phyloP scores from a whole-genome alignment of 2,888 invertebrate genomes.

The Adineta ricciae region DNA sequence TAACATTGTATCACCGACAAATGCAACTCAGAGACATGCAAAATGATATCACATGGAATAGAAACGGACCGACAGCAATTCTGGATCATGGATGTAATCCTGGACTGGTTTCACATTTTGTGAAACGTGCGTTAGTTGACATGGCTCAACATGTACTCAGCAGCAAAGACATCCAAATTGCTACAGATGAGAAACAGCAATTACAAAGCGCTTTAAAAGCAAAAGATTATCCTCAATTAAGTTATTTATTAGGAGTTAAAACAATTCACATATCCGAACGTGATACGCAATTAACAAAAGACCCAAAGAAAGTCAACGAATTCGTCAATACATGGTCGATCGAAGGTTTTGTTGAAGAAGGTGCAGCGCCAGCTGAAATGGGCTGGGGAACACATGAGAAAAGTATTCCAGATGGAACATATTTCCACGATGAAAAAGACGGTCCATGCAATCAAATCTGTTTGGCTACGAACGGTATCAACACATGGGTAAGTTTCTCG shows the following conservation, averaged over 20 bases:
- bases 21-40: neutral
- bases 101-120: slow-evolving; percentile 19
- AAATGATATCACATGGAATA: neutral
- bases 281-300: neutral
- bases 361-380: neutral
- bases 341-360: neutral
- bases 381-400: slow-evolving; percentile 10
- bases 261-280: neutral
- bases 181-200: too few species aligned
- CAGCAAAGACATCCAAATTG: too few species aligned
- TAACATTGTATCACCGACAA: slow-evolving; percentile 20
- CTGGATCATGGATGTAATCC: slow-evolving; percentile 8
- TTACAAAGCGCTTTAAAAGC: neutral
- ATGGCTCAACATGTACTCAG: neutral
- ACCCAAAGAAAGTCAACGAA: slow-evolving; percentile 9
- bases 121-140: neutral
- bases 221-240: neutral
- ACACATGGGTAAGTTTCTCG: neutral
- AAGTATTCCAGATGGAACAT: neutral
- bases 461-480: neutral
- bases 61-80: neutral
- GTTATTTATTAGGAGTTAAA: neutral
- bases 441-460: slow-evolving; percentile 18
- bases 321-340: slow-evolving; percentile 15
- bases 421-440: neutral